phyloP scores from a whole-genome alignment of 64 coral and sea anemone genomes.

The Pocillopora verrucosa region DNA sequence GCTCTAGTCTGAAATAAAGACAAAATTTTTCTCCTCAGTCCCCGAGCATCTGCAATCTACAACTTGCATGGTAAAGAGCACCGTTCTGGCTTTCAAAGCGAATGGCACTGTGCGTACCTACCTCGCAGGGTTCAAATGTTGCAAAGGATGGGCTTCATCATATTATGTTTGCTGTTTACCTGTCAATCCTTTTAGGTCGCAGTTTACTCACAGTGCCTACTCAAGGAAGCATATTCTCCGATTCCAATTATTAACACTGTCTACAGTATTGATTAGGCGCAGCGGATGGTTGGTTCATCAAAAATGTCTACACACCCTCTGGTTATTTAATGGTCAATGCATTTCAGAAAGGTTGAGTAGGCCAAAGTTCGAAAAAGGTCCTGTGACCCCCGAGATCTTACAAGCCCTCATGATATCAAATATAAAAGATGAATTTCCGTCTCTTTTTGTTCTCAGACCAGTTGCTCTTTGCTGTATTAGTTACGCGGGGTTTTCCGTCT shows the following conservation, averaged over 20 bases:
- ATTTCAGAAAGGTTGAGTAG: constrained; percentile 1
- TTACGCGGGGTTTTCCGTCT: too few relatives aligned
- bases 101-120: constrained; percentile 25
- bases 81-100: not conserved
- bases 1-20: not conserved
- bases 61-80: not conserved
- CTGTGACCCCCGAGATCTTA: not conserved
- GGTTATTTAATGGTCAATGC: constrained; percentile 19
- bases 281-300: too few relatives aligned
- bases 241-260: too few relatives aligned
- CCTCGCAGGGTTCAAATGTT: constrained; percentile 23
- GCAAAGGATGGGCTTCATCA: constrained; percentile 29
- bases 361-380: constrained; percentile 48
- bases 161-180: not conserved
- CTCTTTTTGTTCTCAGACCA: constrained; percentile 20
- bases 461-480: too few relatives aligned
- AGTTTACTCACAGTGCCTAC: constrained; percentile 21
- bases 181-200: constrained; percentile 44
- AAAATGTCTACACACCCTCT: not conserved
- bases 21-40: not conserved
- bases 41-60: not conserved
- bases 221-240: too few relatives aligned
- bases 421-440: constrained; percentile 37
- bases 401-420: constrained; percentile 19
- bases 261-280: too few relatives aligned